phyloP scores from a whole-genome alignment of 2,797 vertebrate genomes.

The Megalops cyprinoides region DNA sequence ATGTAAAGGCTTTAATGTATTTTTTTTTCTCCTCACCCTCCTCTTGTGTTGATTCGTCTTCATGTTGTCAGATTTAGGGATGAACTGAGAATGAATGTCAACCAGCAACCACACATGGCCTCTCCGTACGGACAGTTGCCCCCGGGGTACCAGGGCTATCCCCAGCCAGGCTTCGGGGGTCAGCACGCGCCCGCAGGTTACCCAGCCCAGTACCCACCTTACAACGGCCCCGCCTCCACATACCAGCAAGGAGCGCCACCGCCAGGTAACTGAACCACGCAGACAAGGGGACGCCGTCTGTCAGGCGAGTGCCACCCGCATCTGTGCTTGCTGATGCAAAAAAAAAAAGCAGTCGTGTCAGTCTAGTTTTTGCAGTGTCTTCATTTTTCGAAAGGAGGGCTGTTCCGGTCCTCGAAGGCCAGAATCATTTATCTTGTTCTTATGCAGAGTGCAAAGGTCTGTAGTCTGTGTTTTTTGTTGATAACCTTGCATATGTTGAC shows the following conservation, averaged over 20 bases:
- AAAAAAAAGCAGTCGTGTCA: too few species aligned
- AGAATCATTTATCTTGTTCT: not conserved
- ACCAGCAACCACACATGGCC: constrained; percentile 93
- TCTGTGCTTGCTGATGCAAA: not conserved
- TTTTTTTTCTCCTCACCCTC: not conserved
- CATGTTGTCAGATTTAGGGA: constrained; percentile 77
- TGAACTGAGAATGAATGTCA: constrained; percentile 98
- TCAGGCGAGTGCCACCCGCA: not conserved
- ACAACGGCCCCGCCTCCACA: constrained; percentile 86
- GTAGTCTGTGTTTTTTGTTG: too few species aligned
- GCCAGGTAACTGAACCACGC: constrained; percentile 86
- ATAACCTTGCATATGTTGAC: too few species aligned
- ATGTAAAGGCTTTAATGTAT: not conserved
- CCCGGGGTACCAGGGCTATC: constrained; percentile 83
- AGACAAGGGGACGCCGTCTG: not conserved
- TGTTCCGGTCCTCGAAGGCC: not conserved
- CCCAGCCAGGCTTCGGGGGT: constrained; percentile 83
- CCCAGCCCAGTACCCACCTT: constrained; percentile 77
- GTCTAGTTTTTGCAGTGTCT: not conserved
- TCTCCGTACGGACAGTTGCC: constrained; percentile 91
- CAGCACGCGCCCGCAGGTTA: constrained; percentile 76
- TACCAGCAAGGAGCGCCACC: constrained; percentile 82
- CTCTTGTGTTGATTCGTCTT: not conserved
- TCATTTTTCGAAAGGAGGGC: not conserved
- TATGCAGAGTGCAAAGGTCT: too few species aligned